Evolutionary conservation across 1,140 invertebrate species (phyloP).

Genomic region (Drosophila jambulina): DNA sequence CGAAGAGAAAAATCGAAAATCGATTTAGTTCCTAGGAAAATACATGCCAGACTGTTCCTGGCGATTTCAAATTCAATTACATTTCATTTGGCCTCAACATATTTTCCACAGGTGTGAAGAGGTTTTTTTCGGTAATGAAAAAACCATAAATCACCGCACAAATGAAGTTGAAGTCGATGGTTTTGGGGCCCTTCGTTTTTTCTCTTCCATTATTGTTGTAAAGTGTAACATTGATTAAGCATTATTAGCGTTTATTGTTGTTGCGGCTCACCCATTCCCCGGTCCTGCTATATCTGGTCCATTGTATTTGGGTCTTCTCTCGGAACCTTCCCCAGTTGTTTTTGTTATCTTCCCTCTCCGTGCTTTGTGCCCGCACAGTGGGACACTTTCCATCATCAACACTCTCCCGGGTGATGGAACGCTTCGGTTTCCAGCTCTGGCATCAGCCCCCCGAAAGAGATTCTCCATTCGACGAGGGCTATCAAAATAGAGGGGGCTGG

Average conservation of each 20-base stretch:
- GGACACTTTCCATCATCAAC: slow-evolving; percentile 81
- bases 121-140: slow-evolving; percentile 73
- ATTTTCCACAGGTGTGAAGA: slow-evolving; percentile 75
- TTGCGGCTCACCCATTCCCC: slow-evolving; percentile 53
- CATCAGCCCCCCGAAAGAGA: slow-evolving; percentile 47
- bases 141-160: slow-evolving; percentile 76
- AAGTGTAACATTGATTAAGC: slow-evolving; percentile 84
- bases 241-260: slow-evolving; percentile 81
- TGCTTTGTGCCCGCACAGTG: slow-evolving; percentile 68
- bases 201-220: slow-evolving; percentile 67
- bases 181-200: slow-evolving; percentile 41
- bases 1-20: slow-evolving; percentile 49
- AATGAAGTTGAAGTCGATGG: slow-evolving; percentile 67
- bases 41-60: slow-evolving; percentile 28
- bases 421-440: slow-evolving; percentile 67
- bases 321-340: slow-evolving; percentile 45
- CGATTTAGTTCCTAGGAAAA: slow-evolving; percentile 63
- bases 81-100: slow-evolving; percentile 61
- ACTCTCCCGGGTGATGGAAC: slow-evolving; percentile 74
- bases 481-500: slow-evolving; percentile 2
- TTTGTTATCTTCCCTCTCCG: slow-evolving; percentile 39
- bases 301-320: slow-evolving; percentile 55
- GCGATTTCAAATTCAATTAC: slow-evolving; percentile 68
- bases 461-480: slow-evolving; percentile 46
- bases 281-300: slow-evolving; percentile 29